Conservation (phyloP, 2,113 vertebrate species). For the Caretta caretta region DNA sequence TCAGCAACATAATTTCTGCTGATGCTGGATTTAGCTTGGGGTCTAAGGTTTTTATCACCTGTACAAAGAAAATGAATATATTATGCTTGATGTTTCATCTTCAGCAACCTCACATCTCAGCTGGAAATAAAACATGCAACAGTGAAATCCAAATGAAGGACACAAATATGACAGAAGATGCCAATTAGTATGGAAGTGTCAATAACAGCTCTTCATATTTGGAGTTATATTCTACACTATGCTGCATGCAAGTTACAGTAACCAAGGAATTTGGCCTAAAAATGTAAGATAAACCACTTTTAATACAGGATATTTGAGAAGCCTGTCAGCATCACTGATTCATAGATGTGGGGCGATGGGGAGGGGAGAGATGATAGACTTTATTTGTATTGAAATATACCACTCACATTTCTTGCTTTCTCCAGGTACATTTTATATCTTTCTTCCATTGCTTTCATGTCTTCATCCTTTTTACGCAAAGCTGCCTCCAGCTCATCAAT, state of each 20-base stretch:
- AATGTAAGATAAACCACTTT: background rate
- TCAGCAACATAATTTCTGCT: conserved; percentile 94
- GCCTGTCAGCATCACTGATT: background rate
- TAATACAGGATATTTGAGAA: background rate
- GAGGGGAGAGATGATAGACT: background rate
- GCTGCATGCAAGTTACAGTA: background rate
- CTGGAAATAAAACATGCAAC: background rate
- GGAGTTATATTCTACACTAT: background rate
- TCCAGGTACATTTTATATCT: conserved; percentile 98
- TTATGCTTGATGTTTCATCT: background rate
- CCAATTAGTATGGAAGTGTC: background rate
- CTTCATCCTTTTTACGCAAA: conserved; percentile 97
- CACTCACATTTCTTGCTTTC: conserved; percentile 95
- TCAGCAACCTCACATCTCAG: background rate
- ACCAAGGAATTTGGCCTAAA: background rate
- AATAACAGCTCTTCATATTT: background rate
- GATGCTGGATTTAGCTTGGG: conserved; percentile 97
- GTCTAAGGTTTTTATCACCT: conserved; percentile 97
- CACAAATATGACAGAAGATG: background rate
- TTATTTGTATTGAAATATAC: background rate
- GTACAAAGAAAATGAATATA: conserved; percentile 34
- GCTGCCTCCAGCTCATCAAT: conserved; percentile 92
- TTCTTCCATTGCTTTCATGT: conserved; percentile 99
- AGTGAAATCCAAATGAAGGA: background rate
- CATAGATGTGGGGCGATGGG: background rate